Conservation (phyloP, 2,888 invertebrate genomes). For the Syrista parreyssii region DNA sequence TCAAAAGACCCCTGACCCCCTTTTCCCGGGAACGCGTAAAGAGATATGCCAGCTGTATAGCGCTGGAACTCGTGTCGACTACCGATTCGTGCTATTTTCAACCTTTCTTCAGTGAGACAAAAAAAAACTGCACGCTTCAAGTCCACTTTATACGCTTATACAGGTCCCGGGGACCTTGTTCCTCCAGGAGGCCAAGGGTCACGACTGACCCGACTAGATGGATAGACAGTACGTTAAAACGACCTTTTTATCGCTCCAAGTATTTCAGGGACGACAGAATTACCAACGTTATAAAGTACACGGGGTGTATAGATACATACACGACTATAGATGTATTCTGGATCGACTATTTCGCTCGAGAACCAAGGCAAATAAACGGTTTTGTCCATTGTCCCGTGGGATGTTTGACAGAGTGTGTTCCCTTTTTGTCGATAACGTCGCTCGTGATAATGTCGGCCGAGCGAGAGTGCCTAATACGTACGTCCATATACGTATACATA, state of each 20-base stretch:
- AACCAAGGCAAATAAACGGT: background rate
- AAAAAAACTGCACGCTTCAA: background rate
- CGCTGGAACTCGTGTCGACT: background rate
- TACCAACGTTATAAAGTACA: background rate
- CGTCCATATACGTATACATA: constrained; percentile 5
- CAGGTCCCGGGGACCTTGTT: background rate
- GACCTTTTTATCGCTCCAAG: background rate
- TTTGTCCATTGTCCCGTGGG: background rate
- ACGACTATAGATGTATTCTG: background rate
- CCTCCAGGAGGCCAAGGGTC: background rate
- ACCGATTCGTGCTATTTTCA: background rate
- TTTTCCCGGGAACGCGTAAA: background rate
- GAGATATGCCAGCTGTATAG: background rate
- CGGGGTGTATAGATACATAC: background rate
- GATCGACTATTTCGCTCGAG: background rate
- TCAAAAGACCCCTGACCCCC: background rate
- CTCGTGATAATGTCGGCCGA: background rate
- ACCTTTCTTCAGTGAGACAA: background rate
- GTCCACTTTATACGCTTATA: background rate
- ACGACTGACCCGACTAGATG: background rate
- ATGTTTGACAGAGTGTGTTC: background rate
- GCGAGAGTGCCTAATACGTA: background rate
- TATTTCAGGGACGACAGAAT: background rate
- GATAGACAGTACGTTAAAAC: background rate
- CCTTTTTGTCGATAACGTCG: background rate